These are phyloP conservation scores for Matsumyia berberina DNA, from an alignment of 2,888 invertebrate species.

Conservation along the genomic window DNA sequence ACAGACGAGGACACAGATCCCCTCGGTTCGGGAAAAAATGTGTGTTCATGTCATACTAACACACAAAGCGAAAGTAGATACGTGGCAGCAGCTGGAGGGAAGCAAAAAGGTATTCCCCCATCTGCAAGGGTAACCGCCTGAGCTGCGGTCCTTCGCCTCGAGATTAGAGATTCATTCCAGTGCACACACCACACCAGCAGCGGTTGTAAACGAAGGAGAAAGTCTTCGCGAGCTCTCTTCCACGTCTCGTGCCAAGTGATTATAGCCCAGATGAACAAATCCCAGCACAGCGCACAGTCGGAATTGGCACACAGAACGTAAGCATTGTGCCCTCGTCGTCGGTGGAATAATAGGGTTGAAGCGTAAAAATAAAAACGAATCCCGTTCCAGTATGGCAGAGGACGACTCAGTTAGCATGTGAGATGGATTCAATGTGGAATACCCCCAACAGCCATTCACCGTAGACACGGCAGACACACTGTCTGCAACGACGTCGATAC, in stretches of 20 bases:
- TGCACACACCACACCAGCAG: constrained; percentile 16
- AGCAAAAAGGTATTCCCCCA: constrained; percentile 28
- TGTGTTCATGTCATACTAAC: constrained; percentile 71
- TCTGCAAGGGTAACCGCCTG: constrained; percentile 39
- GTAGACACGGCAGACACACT: constrained; percentile 52
- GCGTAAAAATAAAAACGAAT: constrained; percentile 24
- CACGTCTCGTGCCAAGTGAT: constrained; percentile 66
- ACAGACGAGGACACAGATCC: constrained; percentile 58
- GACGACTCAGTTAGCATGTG: constrained; percentile 49
- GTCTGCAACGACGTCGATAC: constrained; percentile 46
- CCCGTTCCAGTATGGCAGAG: constrained; percentile 16
- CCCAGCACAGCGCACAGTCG: constrained; percentile 14
- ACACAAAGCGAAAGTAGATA: constrained; percentile 64
- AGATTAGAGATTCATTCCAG: constrained; percentile 51
- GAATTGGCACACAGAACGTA: constrained; percentile 30
- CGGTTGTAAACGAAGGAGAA: constrained; percentile 66
- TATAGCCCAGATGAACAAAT: constrained; percentile 50
- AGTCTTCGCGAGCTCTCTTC: constrained; percentile 61
- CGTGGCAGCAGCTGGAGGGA: constrained; percentile 58
- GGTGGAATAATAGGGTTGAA: constrained; percentile 55
- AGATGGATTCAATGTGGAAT: constrained; percentile 48
- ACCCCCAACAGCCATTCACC: constrained; percentile 50
- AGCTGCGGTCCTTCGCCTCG: constrained; percentile 50
- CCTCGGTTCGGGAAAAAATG: constrained; percentile 47
- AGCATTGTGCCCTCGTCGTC: constrained; percentile 51